Base-by-base conservation (phyloP, 2,888 invertebrate species). In the Drosophila mimetica region DNA sequence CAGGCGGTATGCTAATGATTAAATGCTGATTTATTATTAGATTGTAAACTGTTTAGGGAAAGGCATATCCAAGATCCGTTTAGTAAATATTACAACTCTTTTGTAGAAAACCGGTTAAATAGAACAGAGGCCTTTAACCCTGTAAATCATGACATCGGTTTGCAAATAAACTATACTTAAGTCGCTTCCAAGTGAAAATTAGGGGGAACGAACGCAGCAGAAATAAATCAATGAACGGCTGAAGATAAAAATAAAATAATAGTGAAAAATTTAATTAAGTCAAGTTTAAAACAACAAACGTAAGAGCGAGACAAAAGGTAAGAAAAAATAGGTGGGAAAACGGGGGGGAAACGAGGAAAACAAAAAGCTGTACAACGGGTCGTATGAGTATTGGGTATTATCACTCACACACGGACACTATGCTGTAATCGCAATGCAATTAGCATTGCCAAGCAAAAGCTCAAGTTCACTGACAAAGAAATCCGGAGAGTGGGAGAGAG, bases 401-500 rank as follows among this genome's bases (percentile, higher is more conserved):
- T 82, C 86, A 73, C 79, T 77, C 59, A 83, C 74, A 65, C 41
- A 58, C 52, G 2, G 48, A 61, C 72, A 63, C 63, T 79, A 78
- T 82, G 83, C 79, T 82, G 86, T 84, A 88, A 86, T 87, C 85
- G 87, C 87, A 87, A 82, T 86, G 83, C 88, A 84, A 84, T 88
- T 84, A 84, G 86, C 83, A 73, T 51, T 75, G 71, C 75, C 63
- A 39, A 86, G 78, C 79, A 80, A 84, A 86, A 88, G 88, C 88
- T 86, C 81, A 86, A 88, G 87, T 86, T 88, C 85, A 88, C 79
- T 86, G 79, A 83, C 86, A 85, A 86, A 88, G 88, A 86, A 83
- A 82, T 82, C 82, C 81, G 70, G 48, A 58, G 37, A 32, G 11
- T 16, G 16, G 67, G 44, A 60, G 37, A 41, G n/a, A n/a, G 13